These are phyloP conservation scores for Vireo altiloquus DNA, from an alignment of 2,113 vertebrate genomes.

Conservation along the genomic window DNA sequence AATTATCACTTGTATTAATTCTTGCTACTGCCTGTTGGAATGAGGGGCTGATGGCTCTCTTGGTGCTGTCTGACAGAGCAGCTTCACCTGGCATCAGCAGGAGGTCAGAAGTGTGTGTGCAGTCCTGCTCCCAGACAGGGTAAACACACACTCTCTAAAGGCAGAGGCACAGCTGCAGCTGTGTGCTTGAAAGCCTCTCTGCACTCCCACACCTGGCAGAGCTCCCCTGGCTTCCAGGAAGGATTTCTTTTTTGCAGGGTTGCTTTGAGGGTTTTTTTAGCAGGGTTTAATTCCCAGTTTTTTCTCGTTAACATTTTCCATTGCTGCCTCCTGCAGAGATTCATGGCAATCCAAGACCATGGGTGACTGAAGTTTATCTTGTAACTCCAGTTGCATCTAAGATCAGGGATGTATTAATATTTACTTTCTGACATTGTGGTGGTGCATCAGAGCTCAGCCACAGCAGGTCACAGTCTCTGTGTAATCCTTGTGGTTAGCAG, in stretches of 20 bases:
- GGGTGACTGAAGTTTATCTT: not conserved
- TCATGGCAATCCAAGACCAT: not conserved
- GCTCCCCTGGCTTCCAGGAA: not conserved
- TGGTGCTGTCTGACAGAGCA: not conserved
- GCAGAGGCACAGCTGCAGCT: not conserved
- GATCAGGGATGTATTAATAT: not conserved
- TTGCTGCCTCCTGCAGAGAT: not conserved
- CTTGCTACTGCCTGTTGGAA: not conserved
- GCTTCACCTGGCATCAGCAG: not conserved
- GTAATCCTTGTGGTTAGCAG: not conserved
- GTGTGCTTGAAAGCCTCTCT: not conserved
- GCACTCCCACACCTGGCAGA: not conserved
- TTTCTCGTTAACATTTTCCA: not conserved
- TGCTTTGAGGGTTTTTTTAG: fast-evolving
- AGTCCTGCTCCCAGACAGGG: not conserved
- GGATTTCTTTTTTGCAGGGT: not conserved
- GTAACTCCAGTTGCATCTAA: not conserved
- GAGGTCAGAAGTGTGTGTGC: not conserved
- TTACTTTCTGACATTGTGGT: not conserved
- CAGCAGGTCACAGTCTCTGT: not conserved
- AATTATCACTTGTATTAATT: not conserved
- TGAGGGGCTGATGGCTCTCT: not conserved
- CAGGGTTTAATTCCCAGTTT: not conserved
- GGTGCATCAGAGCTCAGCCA: not conserved
- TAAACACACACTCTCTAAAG: not conserved